These are phyloP conservation scores for Amiota minor DNA, from an alignment of 2,888 invertebrate species.

Conservation along the genomic window DNA sequence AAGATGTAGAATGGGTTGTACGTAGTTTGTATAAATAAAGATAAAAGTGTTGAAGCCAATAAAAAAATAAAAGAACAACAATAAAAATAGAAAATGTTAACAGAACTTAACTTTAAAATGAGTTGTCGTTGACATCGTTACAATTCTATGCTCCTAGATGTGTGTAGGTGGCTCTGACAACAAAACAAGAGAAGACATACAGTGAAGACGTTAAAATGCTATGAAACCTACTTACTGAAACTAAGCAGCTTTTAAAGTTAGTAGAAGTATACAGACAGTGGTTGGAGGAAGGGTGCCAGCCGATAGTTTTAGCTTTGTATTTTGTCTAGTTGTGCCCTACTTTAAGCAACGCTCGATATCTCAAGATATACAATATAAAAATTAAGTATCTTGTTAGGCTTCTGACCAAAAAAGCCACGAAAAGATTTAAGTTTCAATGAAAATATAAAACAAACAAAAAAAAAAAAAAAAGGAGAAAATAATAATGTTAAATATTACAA, in stretches of 20 bases:
- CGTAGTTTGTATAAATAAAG: constrained; percentile 17
- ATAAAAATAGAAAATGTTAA: neutral
- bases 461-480: constrained; percentile 33
- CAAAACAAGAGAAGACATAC: neutral
- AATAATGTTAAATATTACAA: constrained; percentile 36
- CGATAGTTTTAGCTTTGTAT: neutral
- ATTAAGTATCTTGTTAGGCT: constrained; percentile 56
- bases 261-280: no score
- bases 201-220: constrained; percentile 25
- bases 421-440: constrained; percentile 59
- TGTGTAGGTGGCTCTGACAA: no score
- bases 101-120: constrained; percentile 2
- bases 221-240: constrained; percentile 22
- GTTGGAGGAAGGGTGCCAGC: neutral
- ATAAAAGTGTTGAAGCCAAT: constrained; percentile 24
- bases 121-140: neutral
- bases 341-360: constrained; percentile 39
- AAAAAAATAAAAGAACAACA: neutral
- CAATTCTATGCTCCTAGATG: no score
- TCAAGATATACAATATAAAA: constrained; percentile 36
- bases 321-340: constrained; percentile 51
- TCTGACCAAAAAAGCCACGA: constrained; percentile 65
- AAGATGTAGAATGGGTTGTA: neutral
- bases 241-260: constrained; percentile 19
- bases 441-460: constrained; percentile 25